phyloP scores from a whole-genome alignment of 1,140 invertebrate genomes.

The Nasonia vitripennis region DNA sequence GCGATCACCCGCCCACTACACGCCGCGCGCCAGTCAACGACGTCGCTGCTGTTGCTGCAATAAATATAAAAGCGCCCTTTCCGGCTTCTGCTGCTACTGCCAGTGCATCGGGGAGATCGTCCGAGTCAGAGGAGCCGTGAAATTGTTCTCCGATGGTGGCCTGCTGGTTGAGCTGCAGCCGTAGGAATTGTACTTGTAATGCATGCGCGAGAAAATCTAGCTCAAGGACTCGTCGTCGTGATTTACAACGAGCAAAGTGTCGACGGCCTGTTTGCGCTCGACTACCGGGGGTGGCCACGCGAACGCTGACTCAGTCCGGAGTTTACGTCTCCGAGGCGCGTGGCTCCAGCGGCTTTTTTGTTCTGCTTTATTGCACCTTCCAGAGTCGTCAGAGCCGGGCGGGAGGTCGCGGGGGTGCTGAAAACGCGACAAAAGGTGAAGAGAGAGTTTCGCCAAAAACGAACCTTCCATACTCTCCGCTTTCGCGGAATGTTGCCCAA shows the following conservation, averaged over 20 bases:
- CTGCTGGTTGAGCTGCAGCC: neutral
- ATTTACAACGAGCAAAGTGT: slow-evolving; percentile 24
- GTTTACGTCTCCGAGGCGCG: too few species aligned
- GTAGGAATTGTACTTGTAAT: neutral
- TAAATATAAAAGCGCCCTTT: slow-evolving; percentile 37
- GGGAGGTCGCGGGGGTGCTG: neutral
- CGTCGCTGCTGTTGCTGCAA: neutral
- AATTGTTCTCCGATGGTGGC: slow-evolving; percentile 30
- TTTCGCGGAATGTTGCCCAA: neutral
- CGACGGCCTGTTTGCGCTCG: neutral
- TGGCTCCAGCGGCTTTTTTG: neutral
- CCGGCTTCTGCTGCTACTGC: neutral
- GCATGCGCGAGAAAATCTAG: neutral
- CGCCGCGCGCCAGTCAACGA: neutral
- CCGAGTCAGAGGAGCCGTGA: slow-evolving; percentile 20
- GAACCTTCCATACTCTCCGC: neutral
- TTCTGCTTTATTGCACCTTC: neutral
- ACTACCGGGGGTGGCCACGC: too few species aligned
- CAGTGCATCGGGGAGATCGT: slow-evolving; percentile 21
- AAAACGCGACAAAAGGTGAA: neutral
- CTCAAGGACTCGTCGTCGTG: slow-evolving; percentile 16
- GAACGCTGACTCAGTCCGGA: too few species aligned
- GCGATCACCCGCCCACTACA: neutral
- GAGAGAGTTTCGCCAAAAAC: too few species aligned
- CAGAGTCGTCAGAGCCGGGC: neutral